Evolutionary conservation across 2,888 invertebrate genomes (phyloP), one percentile per base, ranked within the genome.

Genomic region (Antheraea assamensis): DNA sequence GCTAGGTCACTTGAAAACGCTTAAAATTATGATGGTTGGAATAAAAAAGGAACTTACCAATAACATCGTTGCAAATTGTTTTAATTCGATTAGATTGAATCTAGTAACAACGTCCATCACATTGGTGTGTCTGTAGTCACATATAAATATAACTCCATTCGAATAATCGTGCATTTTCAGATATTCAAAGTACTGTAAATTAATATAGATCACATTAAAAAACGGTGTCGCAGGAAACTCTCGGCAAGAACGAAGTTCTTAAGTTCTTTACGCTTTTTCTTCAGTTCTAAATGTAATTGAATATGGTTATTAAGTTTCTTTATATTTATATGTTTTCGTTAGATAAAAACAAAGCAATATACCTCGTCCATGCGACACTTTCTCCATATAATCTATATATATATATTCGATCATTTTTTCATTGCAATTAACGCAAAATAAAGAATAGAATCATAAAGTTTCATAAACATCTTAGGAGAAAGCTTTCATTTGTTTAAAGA

Each of bases 161-260:
- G 71, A 71, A 47, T 68, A 75, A 55, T 75, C 75, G 27, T 75
- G 70, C 49, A 75, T 30, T 70, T 73, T 73, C 30, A 75, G 24
- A 49, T 75, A 73, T 70, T 75, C 75, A 55, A 55, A 72, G 47
- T 47, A 72, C 75, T 75, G 49, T 3, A 74, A 74, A 55, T 19
- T 30, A 71, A 13, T 5, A 70, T 17, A 30, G 4, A 27, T 58
- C 10, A 58, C 24, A 58, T 58, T 27, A 27, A 15, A 61, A 3
- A 27, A n/a, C n/a, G n/a, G n/a, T n/a, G n/a, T n/a, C n/a, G n/a
- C n/a, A n/a, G n/a, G n/a, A n/a, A n/a, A n/a, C n/a, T n/a, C n/a
- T n/a, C n/a, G n/a, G n/a, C n/a, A n/a, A n/a, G n/a, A n/a, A n/a
- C n/a, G n/a, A n/a, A n/a, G n/a, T n/a, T n/a, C n/a, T n/a, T n/a